Percentiles rank a stretch among this genome's conserved stretches.
These are phyloP conservation scores for Gobiocypris rarus DNA, from an alignment of 2,113 vertebrate species.

Conservation along the genomic window DNA sequence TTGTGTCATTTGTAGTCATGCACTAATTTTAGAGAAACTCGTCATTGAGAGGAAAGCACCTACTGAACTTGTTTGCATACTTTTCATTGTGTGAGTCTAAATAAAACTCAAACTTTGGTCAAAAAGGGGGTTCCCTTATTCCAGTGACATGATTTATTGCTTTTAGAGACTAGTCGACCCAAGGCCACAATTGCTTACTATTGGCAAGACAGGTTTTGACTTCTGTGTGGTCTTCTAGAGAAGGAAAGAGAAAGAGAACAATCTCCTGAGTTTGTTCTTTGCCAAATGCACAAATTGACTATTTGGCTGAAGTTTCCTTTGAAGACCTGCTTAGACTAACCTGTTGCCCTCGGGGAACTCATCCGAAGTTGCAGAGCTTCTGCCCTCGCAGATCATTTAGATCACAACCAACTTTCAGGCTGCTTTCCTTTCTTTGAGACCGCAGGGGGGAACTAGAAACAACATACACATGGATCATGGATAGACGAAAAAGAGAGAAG, in stretches of 20 bases:
- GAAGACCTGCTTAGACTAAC: slow-evolving; percentile 49
- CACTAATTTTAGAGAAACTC: slow-evolving; percentile 46
- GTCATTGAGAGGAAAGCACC: slow-evolving; percentile 11
- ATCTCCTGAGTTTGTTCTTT: not conserved
- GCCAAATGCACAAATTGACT: slow-evolving; percentile 12
- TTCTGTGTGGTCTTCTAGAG: slow-evolving; percentile 38
- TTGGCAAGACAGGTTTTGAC: slow-evolving; percentile 20
- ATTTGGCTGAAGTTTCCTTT: slow-evolving; percentile 8
- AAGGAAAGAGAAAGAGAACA: slow-evolving; percentile 19
- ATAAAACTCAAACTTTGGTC: not conserved
- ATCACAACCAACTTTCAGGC: slow-evolving; percentile 12
- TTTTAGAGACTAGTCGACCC: not conserved
- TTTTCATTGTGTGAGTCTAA: slow-evolving; percentile 25
- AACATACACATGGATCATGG: not conserved
- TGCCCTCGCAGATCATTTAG: slow-evolving; percentile 14
- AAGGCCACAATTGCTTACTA: slow-evolving; percentile 10
- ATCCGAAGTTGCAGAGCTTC: not conserved
- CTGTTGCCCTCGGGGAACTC: slow-evolving; percentile 30
- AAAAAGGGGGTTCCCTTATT: not conserved
- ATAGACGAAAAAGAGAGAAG: not conserved
- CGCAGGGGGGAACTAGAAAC: not conserved
- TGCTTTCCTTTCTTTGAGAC: slow-evolving; percentile 42
- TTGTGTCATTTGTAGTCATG: not conserved
- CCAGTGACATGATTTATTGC: not conserved
- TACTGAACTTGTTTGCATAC: not conserved